Conservation (phyloP, 92 coral and sea anemone species). For the Parazoanthus swiftii region DNA sequence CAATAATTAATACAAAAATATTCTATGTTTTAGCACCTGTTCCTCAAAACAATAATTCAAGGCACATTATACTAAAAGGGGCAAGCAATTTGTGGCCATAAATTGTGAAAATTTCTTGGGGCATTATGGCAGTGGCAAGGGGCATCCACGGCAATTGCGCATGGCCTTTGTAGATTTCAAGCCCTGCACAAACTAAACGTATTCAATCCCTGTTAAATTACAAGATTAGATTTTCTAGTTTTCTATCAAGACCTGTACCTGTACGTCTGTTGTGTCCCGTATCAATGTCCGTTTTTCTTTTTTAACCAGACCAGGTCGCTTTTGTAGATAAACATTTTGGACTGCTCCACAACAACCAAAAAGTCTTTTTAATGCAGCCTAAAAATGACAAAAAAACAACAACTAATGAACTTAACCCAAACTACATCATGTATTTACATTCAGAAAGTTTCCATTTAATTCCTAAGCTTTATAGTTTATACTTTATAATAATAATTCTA, state of each 20-base stretch:
- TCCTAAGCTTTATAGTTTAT: neutral
- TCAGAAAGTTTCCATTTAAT: too few species aligned
- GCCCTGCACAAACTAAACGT: too few species aligned
- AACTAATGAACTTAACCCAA: neutral
- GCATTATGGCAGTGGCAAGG: too few species aligned
- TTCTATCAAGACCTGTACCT: slow-evolving; percentile 33
- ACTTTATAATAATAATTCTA: neutral
- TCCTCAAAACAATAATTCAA: too few species aligned
- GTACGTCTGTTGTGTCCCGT: slow-evolving; percentile 31
- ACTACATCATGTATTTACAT: neutral
- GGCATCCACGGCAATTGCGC: too few species aligned
- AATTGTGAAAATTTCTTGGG: too few species aligned
- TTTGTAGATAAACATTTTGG: slow-evolving; percentile 67
- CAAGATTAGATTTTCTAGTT: neutral
- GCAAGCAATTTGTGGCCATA: too few species aligned
- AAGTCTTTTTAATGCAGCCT: slow-evolving; percentile 75
- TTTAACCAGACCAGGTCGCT: slow-evolving; percentile 76
- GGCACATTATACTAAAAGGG: too few species aligned
- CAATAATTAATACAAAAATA: too few species aligned
- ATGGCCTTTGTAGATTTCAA: too few species aligned
- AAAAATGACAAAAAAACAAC: neutral
- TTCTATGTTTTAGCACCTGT: too few species aligned
- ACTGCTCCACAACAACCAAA: slow-evolving; percentile 79
- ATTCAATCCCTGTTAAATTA: too few species aligned
- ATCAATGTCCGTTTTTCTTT: slow-evolving; percentile 63